These are phyloP conservation scores for Otolemur crassicaudatus DNA, from an alignment of 2,797 vertebrate genomes.

Conservation along the genomic window DNA sequence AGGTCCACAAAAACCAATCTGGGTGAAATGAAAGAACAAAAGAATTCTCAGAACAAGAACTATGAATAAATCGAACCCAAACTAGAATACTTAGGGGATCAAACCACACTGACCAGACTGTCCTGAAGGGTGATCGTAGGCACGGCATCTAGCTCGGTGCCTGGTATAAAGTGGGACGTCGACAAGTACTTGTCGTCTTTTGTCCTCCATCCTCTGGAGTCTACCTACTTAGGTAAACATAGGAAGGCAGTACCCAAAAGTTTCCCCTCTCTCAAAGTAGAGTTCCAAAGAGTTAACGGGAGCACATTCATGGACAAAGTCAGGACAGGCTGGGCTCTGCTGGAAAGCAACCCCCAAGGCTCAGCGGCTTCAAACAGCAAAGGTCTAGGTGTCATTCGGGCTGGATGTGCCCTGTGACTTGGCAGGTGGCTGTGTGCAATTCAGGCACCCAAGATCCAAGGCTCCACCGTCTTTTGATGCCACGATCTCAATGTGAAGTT, in stretches of 20 bases:
- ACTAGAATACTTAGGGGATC: neutral
- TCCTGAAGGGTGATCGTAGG: rapidly evolving
- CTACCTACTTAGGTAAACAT: neutral
- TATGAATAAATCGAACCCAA: neutral
- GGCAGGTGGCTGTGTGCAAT: neutral
- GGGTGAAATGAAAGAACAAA: constrained; percentile 45
- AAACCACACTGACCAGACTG: rapidly evolving
- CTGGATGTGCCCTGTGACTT: neutral
- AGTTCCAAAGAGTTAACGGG: neutral
- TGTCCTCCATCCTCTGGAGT: neutral
- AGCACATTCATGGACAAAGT: neutral
- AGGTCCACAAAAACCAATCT: constrained; percentile 50
- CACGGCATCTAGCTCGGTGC: rapidly evolving
- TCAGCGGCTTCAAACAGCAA: neutral
- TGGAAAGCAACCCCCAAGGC: neutral
- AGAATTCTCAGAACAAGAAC: neutral
- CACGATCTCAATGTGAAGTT: neutral
- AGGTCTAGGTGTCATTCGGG: neutral
- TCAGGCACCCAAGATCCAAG: neutral
- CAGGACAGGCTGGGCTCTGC: neutral
- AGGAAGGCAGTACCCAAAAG: neutral
- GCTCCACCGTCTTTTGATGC: neutral
- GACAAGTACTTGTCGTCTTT: rapidly evolving
- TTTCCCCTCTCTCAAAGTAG: neutral
- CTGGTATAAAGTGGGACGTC: neutral